A percentile compares a stretch with the other conserved stretches of the same genome.
Evolutionary conservation across 2,113 vertebrate genomes (phyloP).

Genomic region (Pongo pygmaeus): DNA sequence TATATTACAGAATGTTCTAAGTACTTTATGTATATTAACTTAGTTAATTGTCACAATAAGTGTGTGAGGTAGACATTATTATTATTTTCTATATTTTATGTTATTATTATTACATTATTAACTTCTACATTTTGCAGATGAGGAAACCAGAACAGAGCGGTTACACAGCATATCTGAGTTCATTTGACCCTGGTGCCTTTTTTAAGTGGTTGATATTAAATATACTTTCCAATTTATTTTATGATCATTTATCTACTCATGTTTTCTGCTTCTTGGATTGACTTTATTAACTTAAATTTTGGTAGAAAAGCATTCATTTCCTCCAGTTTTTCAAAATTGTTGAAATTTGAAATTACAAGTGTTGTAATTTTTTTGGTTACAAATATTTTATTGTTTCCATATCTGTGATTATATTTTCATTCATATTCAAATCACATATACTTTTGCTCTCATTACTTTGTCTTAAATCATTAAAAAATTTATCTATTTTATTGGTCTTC

Average conservation of each 20-base stretch:
- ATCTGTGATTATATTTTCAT: background rate
- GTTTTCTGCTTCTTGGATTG: background rate
- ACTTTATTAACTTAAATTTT: background rate
- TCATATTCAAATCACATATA: background rate
- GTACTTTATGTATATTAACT: background rate
- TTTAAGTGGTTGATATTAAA: background rate
- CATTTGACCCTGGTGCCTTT: background rate
- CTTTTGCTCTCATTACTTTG: background rate
- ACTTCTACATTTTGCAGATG: background rate
- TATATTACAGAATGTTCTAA: background rate
- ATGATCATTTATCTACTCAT: background rate
- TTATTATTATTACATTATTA: too few species aligned
- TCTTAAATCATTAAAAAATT: background rate
- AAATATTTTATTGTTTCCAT: background rate
- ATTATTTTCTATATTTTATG: background rate
- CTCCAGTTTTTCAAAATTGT: background rate
- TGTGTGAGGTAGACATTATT: background rate
- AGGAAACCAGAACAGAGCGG: background rate
- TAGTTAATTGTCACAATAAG: background rate
- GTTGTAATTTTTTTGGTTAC: background rate
- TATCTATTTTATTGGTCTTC: background rate
- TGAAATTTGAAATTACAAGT: background rate
- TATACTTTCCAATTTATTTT: background rate
- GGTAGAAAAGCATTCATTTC: background rate
- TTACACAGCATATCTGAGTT: background rate